Conservation (phyloP, 1,140 invertebrate species). For the Anastrepha ludens region DNA sequence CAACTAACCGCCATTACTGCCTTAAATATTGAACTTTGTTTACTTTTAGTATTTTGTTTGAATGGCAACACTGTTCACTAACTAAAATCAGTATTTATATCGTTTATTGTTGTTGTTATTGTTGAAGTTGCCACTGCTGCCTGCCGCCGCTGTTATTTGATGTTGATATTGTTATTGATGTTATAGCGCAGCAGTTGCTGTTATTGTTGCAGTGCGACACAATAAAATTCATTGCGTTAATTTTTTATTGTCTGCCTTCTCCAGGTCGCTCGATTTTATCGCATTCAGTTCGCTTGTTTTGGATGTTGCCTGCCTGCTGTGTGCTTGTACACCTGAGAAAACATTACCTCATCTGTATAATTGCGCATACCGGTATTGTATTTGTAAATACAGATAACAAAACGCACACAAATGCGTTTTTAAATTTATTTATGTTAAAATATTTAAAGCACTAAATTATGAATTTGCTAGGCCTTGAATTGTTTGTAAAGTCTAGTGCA, state of each 20-base stretch:
- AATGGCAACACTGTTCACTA: too few relatives aligned
- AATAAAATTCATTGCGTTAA: slow-evolving; percentile 51
- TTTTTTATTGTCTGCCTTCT: slow-evolving; percentile 22
- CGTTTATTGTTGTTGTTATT: not conserved
- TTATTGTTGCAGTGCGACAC: slow-evolving; percentile 34
- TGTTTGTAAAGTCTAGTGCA: too few relatives aligned
- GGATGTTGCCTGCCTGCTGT: not conserved
- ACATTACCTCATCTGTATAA: slow-evolving; percentile 10
- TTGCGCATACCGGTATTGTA: not conserved
- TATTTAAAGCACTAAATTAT: too few relatives aligned
- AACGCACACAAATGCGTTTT: not conserved
- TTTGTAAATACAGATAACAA: slow-evolving; percentile 4
- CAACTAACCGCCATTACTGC: too few relatives aligned
- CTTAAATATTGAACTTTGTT: too few relatives aligned
- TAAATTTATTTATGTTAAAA: too few relatives aligned
- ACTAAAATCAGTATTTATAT: too few relatives aligned
- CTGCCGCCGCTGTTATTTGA: not conserved
- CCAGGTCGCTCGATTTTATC: not conserved
- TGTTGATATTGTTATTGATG: slow-evolving; percentile 42
- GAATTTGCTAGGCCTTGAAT: too few relatives aligned
- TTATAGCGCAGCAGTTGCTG: not conserved
- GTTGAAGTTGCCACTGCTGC: not conserved
- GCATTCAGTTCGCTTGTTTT: not conserved
- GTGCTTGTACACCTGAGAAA: slow-evolving; percentile 31
- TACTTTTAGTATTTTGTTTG: too few relatives aligned